phyloP scores from a whole-genome alignment of 1,140 invertebrate species.

The Brachionus rubens region DNA sequence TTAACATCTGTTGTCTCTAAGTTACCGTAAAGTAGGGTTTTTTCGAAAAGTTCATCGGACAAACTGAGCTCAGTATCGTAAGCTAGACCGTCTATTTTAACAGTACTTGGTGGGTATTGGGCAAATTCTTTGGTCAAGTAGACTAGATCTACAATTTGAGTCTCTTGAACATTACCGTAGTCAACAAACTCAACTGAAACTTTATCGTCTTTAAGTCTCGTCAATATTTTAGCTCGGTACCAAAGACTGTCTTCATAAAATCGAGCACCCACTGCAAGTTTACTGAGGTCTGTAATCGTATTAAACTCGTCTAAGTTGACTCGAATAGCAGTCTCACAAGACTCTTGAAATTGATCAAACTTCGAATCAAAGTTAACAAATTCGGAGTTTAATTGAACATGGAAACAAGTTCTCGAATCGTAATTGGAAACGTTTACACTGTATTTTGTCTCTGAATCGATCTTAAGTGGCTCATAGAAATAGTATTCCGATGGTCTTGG shows the following conservation, averaged over 20 bases:
- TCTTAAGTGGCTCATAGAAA: neutral
- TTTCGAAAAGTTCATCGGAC: neutral
- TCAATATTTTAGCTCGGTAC: conserved; percentile 27
- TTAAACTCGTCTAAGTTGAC: neutral
- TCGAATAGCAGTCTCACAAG: neutral
- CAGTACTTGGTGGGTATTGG: neutral
- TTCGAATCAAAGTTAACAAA: neutral
- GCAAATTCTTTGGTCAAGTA: conserved; percentile 2
- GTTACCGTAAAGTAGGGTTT: neutral
- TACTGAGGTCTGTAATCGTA: neutral
- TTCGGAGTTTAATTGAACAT: neutral
- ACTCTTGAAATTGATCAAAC: conserved; percentile 34
- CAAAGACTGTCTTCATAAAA: conserved; percentile 25
- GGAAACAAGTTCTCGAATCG: neutral
- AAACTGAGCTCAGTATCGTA: neutral
- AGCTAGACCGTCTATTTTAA: neutral
- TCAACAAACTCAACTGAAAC: conserved; percentile 31
- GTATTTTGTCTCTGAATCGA: neutral
- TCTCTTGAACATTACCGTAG: conserved; percentile 17
- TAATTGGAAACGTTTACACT: neutral
- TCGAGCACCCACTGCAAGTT: neutral
- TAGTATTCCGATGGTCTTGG: neutral
- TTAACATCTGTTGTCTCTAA: neutral
- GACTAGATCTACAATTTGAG: neutral
- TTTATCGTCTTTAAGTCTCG: neutral